A percentile compares a stretch with the other conserved stretches of the same genome.
phyloP scores from a whole-genome alignment of 2,797 vertebrate genomes.

The Epinephelus awoara region DNA sequence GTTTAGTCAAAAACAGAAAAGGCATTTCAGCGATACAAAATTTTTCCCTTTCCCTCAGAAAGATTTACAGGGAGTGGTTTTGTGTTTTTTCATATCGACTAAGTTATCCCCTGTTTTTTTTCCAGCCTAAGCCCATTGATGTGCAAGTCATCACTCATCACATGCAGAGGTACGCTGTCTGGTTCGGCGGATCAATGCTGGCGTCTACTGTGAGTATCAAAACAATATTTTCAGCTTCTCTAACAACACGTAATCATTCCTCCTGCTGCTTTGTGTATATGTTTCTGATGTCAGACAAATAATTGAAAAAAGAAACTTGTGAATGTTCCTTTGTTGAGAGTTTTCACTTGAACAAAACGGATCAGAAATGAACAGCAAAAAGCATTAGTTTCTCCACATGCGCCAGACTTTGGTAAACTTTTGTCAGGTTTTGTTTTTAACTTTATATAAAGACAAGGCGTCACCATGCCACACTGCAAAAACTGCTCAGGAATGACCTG shows the following conservation, averaged over 20 bases:
- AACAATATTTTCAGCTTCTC: neutral
- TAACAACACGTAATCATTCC: neutral
- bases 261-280: neutral
- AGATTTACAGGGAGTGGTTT: neutral
- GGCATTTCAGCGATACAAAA: too few species aligned
- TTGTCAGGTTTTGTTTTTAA: too few species aligned
- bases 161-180: constrained; percentile 99
- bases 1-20: too few species aligned
- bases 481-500: too few species aligned
- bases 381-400: neutral
- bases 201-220: constrained; percentile 94
- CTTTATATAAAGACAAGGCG: too few species aligned
- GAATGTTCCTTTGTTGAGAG: neutral
- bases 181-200: constrained; percentile 99
- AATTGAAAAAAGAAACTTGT: neutral
- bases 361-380: neutral
- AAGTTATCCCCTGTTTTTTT: neutral
- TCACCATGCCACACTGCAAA: too few species aligned
- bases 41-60: neutral
- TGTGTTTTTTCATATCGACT: neutral
- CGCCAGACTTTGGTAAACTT: neutral
- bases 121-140: constrained; percentile 97
- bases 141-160: constrained; percentile 98
- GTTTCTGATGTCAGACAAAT: neutral
- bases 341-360: neutral